A percentile compares a stretch with the other conserved stretches of the same genome.
These are phyloP conservation scores for Heliconius eleuchia DNA, from an alignment of 1,140 invertebrate species.

Conservation along the genomic window DNA sequence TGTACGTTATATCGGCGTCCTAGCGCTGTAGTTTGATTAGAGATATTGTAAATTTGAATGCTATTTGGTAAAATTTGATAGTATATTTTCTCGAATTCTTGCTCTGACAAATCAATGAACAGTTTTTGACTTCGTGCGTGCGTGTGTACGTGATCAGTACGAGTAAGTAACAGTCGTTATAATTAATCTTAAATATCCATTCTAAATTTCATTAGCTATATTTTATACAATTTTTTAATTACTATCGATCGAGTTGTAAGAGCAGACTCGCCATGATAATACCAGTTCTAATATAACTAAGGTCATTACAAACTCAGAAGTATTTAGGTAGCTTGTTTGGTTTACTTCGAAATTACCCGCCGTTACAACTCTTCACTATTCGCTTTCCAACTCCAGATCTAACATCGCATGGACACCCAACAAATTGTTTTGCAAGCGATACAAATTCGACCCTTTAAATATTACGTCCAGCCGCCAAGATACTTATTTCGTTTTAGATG, in stretches of 20 bases:
- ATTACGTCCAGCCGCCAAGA: conserved; percentile 57
- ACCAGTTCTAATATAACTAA: conserved; percentile 12
- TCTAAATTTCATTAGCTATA: too few species aligned
- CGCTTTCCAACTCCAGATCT: conserved; percentile 48
- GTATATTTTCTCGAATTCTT: too few species aligned
- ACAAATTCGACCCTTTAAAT: conserved; percentile 65
- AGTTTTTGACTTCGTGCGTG: too few species aligned
- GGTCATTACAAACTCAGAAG: conserved; percentile 25
- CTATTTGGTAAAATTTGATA: too few species aligned
- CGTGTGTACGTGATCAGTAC: too few species aligned
- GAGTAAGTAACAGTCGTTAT: too few species aligned
- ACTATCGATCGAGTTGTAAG: not conserved
- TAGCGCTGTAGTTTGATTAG: too few species aligned
- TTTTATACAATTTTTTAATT: not conserved
- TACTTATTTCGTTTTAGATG: not conserved
- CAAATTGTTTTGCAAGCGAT: conserved; percentile 68
- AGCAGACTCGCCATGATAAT: not conserved
- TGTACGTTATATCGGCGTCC: too few species aligned
- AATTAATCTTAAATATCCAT: too few species aligned
- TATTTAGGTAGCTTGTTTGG: conserved; percentile 37
- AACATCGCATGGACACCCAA: conserved; percentile 46
- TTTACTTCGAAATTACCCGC: conserved; percentile 40
- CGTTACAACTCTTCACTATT: conserved; percentile 40
- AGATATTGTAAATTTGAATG: too few species aligned
- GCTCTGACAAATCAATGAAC: too few species aligned